Conservation (phyloP, 2,888 invertebrate genomes). For the Venusia cambrica region DNA sequence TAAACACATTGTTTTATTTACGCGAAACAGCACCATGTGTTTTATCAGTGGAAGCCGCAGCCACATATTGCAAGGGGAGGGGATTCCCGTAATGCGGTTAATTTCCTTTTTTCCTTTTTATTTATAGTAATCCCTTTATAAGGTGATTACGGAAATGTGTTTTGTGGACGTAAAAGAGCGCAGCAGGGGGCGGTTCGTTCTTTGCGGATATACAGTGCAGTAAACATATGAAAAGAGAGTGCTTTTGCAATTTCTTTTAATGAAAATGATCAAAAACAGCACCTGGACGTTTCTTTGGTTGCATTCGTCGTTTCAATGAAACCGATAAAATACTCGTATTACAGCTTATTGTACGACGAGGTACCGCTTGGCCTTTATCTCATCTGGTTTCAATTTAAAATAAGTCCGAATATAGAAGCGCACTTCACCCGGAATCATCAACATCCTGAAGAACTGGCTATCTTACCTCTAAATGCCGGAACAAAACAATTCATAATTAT, state of each 20-base stretch:
- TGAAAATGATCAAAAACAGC: constrained; percentile 3
- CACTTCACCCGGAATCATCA: no score
- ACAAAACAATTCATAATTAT: no score
- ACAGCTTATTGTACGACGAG: no score
- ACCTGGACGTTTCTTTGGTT: no score
- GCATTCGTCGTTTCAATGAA: no score
- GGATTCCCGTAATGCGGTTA: constrained; percentile 78
- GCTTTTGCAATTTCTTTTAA: constrained; percentile 8
- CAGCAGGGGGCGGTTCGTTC: constrained; percentile 64
- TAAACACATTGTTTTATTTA: constrained; percentile 72
- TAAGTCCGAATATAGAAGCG: no score
- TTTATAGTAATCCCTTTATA: constrained; percentile 82
- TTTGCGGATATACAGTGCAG: constrained; percentile 48
- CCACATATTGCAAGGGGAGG: constrained; percentile 77
- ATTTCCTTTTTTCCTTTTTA: constrained; percentile 81
- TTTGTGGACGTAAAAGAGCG: constrained; percentile 79
- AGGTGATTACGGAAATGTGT: constrained; percentile 81
- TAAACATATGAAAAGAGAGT: constrained; percentile 29
- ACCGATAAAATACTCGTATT: no score
- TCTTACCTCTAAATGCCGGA: no score
- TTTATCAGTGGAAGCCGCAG: constrained; percentile 69
- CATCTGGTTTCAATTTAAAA: not conserved
- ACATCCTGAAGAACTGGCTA: no score
- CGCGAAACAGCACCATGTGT: constrained; percentile 69
- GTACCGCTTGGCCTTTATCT: no score